Percentiles rank a stretch among this genome's conserved stretches.
Evolutionary conservation across 2,797 vertebrate genomes (phyloP).

Genomic region (Sebastes itinus): DNA sequence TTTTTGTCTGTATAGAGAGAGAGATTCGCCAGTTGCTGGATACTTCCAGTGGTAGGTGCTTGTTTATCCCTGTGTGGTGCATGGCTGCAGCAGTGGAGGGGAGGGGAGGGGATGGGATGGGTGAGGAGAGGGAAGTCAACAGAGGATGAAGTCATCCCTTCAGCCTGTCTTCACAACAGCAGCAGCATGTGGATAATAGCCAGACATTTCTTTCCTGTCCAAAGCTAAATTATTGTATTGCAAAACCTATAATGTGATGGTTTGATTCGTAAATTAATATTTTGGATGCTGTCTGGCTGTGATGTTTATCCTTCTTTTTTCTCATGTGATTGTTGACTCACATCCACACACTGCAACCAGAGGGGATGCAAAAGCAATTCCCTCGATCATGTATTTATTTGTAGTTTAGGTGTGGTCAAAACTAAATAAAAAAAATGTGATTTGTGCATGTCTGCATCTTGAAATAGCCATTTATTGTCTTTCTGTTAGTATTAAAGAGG

Average conservation of each 20-base stretch:
- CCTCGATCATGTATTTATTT: not conserved
- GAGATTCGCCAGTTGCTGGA: slow-evolving; percentile 15
- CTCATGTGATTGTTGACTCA: not conserved
- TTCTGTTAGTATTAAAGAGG: not conserved
- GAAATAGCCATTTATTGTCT: not conserved
- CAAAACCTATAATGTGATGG: not conserved
- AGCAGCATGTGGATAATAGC: slow-evolving; percentile 6
- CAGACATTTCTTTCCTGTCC: not conserved
- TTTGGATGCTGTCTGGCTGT: not conserved
- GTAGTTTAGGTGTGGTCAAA: not conserved
- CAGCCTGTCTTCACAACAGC: slow-evolving; percentile 33
- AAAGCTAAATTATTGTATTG: not conserved
- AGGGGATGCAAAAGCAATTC: not conserved
- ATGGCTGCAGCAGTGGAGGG: slow-evolving; percentile 69
- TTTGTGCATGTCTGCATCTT: not conserved
- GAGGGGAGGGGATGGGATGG: not conserved
- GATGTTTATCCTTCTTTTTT: not conserved
- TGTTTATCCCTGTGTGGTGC: slow-evolving; percentile 74
- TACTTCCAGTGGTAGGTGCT: slow-evolving; percentile 50
- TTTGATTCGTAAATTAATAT: not conserved
- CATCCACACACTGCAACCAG: not conserved
- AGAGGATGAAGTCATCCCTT: slow-evolving; percentile 78
- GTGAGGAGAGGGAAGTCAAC: slow-evolving; percentile 39
- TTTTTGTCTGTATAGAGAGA: not conserved
- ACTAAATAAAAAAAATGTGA: not conserved